These are phyloP conservation scores for Temnothorax longispinosus DNA, from an alignment of 1,140 invertebrate genomes.

Conservation along the genomic window DNA sequence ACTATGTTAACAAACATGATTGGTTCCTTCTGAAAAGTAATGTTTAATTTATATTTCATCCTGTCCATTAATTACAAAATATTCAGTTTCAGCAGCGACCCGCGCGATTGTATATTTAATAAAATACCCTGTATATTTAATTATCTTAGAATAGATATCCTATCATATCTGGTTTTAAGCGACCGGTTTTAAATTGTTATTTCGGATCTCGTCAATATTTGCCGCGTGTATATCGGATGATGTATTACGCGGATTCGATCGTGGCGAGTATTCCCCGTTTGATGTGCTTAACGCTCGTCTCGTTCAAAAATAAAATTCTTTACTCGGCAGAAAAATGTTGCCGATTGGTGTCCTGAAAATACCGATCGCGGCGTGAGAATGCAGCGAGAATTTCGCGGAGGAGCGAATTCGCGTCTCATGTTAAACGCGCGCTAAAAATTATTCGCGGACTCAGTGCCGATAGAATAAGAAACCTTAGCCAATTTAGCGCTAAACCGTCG, in stretches of 20 bases:
- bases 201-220: background rate
- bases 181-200: background rate
- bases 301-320: background rate
- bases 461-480: background rate
- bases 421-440: background rate
- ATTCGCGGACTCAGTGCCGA: background rate
- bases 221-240: background rate
- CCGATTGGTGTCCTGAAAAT: background rate
- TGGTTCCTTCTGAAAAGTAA: too few relatives aligned
- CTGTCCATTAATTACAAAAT: background rate
- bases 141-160: background rate
- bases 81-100: background rate
- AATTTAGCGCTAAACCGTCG: background rate
- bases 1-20: too few relatives aligned
- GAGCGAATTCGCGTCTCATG: background rate
- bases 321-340: background rate
- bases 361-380: background rate
- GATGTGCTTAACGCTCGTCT: too few relatives aligned
- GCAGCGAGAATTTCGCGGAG: background rate
- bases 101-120: too few relatives aligned
- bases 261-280: background rate
- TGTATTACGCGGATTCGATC: background rate
- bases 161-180: background rate
- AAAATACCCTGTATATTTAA: too few relatives aligned
- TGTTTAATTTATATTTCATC: background rate